Conservation (phyloP, 2,113 vertebrate genomes). For the Ibidorhyncha struthersii region DNA sequence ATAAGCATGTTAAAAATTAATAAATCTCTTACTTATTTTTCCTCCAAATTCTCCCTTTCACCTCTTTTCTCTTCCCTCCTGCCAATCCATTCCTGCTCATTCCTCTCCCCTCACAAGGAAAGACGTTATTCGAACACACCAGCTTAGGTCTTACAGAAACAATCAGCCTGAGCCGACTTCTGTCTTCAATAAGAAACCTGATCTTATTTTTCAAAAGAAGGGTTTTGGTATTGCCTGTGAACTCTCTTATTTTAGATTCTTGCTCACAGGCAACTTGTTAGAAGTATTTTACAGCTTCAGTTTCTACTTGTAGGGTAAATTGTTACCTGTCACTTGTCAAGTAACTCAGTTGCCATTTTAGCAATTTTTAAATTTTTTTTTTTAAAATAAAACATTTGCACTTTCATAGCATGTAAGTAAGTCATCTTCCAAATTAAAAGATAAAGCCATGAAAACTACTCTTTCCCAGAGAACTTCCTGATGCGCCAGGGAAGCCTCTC, state of each 20-base stretch:
- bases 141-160: neutral
- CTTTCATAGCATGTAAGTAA: neutral
- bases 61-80: neutral
- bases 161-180: neutral
- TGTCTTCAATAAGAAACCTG: neutral
- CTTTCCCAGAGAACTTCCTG: neutral
- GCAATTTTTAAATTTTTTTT: too few relatives aligned
- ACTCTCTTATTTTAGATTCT: neutral
- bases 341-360: neutral
- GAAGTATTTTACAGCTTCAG: neutral
- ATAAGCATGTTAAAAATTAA: neutral
- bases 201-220: neutral
- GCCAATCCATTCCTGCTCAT: neutral
- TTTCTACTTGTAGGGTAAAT: neutral
- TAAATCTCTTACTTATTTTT: neutral
- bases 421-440: neutral
- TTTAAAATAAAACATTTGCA: neutral
- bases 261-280: neutral
- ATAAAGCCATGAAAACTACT: neutral
- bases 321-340: neutral
- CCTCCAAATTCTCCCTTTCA: neutral
- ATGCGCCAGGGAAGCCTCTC: neutral
- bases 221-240: neutral
- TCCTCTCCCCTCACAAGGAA: neutral
- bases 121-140: neutral